Percentiles rank a stretch among this genome's conserved stretches.
Evolutionary conservation across 2,113 vertebrate species (phyloP).

Genomic region (Mesoclemmys tuberculata): DNA sequence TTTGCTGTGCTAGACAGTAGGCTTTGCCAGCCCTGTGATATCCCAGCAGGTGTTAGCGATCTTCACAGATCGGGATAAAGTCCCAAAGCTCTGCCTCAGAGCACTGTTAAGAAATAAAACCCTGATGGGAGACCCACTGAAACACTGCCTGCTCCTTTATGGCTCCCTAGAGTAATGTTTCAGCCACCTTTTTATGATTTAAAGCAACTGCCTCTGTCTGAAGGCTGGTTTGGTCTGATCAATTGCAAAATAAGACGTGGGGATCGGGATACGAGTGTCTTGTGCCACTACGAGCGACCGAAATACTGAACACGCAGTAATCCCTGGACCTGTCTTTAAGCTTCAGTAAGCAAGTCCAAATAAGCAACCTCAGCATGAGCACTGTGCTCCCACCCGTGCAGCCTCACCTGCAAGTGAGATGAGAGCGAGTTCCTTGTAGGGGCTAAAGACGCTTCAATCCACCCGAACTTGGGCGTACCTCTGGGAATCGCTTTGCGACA

Average conservation of each 20-base stretch:
- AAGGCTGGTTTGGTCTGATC: neutral
- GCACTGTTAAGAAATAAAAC: neutral
- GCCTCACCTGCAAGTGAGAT: neutral
- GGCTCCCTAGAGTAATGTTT: neutral
- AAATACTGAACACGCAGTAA: neutral
- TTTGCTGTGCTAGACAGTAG: neutral
- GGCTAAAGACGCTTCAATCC: neutral
- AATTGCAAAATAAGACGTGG: neutral
- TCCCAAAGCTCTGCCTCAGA: neutral
- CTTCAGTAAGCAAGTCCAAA: neutral
- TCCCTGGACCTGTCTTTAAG: neutral
- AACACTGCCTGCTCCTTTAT: neutral
- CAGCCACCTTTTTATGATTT: accelerated
- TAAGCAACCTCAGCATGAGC: neutral
- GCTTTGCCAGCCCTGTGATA: neutral
- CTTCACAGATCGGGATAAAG: neutral
- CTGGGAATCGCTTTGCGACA: neutral
- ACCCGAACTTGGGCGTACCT: neutral
- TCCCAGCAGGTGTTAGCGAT: neutral
- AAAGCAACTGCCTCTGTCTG: neutral
- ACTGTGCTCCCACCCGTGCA: neutral
- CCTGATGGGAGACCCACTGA: neutral
- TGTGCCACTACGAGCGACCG: neutral
- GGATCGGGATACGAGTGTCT: neutral
- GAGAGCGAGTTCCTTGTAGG: no score